These are phyloP conservation scores for Mizuhopecten yessoensis DNA, from an alignment of 1,140 invertebrate species.

Conservation along the genomic window DNA sequence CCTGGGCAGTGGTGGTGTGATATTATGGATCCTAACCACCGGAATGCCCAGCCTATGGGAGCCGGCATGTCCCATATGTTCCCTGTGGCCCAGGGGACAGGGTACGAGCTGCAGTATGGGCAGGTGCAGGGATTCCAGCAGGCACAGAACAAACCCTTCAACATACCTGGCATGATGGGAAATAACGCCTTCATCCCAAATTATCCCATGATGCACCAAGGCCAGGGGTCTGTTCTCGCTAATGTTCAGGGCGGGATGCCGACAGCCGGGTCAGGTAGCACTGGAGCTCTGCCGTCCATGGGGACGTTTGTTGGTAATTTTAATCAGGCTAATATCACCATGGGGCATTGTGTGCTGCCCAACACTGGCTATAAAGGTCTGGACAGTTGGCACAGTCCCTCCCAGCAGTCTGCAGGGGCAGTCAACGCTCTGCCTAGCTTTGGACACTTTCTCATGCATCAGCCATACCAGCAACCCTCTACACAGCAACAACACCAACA, in stretches of 20 bases:
- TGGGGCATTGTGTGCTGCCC: conserved; percentile 34
- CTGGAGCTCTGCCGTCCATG: conserved; percentile 42
- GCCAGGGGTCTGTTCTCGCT: neutral
- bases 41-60: conserved; percentile 23
- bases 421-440: conserved; percentile 46
- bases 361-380: conserved; percentile 42
- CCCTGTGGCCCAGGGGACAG: neutral
- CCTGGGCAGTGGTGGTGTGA: neutral
- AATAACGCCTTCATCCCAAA: conserved; percentile 16
- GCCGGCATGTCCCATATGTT: conserved; percentile 13
- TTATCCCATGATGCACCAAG: conserved; percentile 37
- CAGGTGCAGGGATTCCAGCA: conserved; percentile 36
- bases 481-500: conserved; percentile 46
- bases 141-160: conserved; percentile 29
- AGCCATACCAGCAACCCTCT: conserved; percentile 45
- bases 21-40: conserved; percentile 20
- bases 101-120: conserved; percentile 11
- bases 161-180: conserved; percentile 30
- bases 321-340: conserved; percentile 40
- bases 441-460: conserved; percentile 48
- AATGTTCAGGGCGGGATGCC: conserved; percentile 20
- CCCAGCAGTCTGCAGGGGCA: conserved; percentile 41
- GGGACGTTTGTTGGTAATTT: conserved; percentile 44
- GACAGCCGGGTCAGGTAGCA: neutral
- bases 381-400: conserved; percentile 33